Evolutionary conservation across 1,140 invertebrate genomes (phyloP).

Genomic region (Aphaenogaster rudis): DNA sequence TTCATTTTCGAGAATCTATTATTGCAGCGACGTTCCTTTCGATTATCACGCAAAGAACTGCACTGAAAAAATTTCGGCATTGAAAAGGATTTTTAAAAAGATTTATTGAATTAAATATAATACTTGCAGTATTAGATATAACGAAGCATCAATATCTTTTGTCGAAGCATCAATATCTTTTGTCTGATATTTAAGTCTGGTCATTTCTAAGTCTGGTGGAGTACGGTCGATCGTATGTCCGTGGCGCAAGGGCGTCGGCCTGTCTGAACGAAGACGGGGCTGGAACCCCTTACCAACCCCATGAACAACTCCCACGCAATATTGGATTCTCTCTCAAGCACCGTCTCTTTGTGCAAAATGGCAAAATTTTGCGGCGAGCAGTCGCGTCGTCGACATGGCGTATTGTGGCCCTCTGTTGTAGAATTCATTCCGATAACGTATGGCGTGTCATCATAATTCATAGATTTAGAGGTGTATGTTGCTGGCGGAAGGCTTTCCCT

Average conservation of each 20-base stretch:
- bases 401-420: background rate
- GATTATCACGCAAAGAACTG: background rate
- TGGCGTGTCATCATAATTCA: conserved; percentile 4
- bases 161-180: background rate
- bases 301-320: conserved; percentile 38
- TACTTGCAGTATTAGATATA: background rate
- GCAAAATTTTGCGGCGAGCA: conserved; percentile 21
- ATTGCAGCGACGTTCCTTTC: background rate
- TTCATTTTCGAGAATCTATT: background rate
- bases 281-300: conserved; percentile 53
- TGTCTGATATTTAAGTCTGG: background rate
- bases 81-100: background rate
- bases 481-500: background rate
- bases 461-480: background rate
- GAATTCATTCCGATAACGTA: background rate
- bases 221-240: conserved; percentile 69
- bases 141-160: background rate
- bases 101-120: conserved; percentile 9
- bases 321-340: conserved; percentile 17
- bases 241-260: conserved; percentile 67
- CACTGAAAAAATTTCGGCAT: background rate
- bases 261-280: conserved; percentile 54
- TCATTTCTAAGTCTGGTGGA: conserved; percentile 24
- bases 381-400: background rate
- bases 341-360: conserved; percentile 32